Percentiles rank a stretch among this genome's conserved stretches.
Conservation (phyloP, 2,888 invertebrate species). For the Eupsilia transversa region DNA sequence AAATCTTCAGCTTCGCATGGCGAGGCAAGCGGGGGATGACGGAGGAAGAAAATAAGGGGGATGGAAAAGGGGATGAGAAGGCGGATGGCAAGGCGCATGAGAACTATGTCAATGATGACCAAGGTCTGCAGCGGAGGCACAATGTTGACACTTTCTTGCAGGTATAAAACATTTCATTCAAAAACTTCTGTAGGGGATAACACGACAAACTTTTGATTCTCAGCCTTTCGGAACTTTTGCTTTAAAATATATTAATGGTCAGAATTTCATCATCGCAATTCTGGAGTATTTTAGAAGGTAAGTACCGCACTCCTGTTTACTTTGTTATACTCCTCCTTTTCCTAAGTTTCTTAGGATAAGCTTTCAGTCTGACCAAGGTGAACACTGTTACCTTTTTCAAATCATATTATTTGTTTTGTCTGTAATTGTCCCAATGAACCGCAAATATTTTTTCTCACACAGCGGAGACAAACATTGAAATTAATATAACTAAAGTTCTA, state of each 20-base stretch:
- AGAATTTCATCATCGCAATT: background rate
- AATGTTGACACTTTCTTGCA: constrained; percentile 96
- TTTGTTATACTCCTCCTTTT: background rate
- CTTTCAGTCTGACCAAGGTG: too few relatives aligned
- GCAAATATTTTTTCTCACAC: too few relatives aligned
- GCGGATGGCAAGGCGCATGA: constrained; percentile 84
- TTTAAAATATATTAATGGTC: background rate
- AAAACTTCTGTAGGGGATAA: background rate
- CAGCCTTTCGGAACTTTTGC: background rate
- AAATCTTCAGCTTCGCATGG: constrained; percentile 97
- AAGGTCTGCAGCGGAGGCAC: constrained; percentile 92
- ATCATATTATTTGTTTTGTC: too few relatives aligned
- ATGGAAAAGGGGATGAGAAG: constrained; percentile 65
- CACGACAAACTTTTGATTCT: background rate
- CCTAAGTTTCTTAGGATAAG: too few relatives aligned
- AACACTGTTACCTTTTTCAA: too few relatives aligned
- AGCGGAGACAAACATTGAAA: too few relatives aligned
- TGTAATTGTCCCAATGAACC: too few relatives aligned
- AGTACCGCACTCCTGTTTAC: background rate
- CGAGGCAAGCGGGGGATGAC: constrained; percentile 94
- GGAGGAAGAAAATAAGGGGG: constrained; percentile 73
- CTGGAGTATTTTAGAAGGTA: background rate
- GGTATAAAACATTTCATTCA: constrained; percentile 64
- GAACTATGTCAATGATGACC: constrained; percentile 93
- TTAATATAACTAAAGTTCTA: too few relatives aligned